Conservation (phyloP, 2,888 invertebrate genomes). For the Lochmaea crataegi region DNA sequence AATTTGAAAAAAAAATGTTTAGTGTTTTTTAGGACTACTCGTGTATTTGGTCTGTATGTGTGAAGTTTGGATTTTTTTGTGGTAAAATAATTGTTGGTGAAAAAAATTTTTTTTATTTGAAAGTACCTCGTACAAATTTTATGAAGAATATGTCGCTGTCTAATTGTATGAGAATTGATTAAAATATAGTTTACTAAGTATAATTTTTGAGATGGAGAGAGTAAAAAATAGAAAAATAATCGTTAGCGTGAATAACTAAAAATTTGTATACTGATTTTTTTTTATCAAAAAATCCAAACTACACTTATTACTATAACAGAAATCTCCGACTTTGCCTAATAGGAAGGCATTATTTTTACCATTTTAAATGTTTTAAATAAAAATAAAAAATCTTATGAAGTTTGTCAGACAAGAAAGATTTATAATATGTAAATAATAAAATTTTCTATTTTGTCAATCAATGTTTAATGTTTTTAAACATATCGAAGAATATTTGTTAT, state of each 20-base stretch:
- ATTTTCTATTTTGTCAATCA: constrained; percentile 45
- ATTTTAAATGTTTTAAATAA: constrained; percentile 18
- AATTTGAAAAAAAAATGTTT: background rate
- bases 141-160: too few relatives aligned
- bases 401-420: constrained; percentile 32
- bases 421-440: constrained; percentile 39
- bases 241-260: background rate
- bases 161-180: too few relatives aligned
- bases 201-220: too few relatives aligned
- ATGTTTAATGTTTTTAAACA: constrained; percentile 47
- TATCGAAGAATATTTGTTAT: constrained; percentile 47
- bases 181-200: too few relatives aligned
- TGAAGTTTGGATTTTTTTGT: constrained; percentile 2
- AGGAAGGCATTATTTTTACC: background rate
- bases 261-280: background rate
- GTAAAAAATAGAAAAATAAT: background rate
- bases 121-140: too few relatives aligned
- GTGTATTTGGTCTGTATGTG: background rate
- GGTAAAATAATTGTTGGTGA: background rate
- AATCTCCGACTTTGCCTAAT: background rate
- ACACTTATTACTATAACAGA: background rate
- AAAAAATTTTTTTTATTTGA: too few relatives aligned
- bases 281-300: background rate
- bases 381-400: constrained; percentile 35
- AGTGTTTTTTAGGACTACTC: too few relatives aligned